Evolutionary conservation across 2,113 vertebrate genomes (phyloP), one percentile per base, ranked within the genome.

Genomic region (Passer domesticus): DNA sequence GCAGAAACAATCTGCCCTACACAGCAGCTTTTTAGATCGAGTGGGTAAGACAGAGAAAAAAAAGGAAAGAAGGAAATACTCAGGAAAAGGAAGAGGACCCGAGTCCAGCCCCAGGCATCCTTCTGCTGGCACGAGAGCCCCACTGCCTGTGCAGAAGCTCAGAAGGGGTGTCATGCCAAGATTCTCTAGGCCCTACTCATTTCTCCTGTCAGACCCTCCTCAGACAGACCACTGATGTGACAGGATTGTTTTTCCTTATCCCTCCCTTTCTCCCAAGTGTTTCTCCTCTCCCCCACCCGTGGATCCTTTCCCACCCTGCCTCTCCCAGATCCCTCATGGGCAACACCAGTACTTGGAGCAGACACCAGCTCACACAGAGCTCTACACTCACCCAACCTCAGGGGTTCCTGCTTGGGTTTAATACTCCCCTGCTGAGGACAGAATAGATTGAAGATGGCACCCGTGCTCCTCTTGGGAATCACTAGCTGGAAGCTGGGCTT

Each of bases 361-460:
- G 90, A 83, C 92, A 78, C 4, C 88, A 82, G 88, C 92, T 96
- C 83, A 22, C n/a, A 24, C 70, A 8, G 90, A 92, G 91, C 94
- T 97, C 96, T 94, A 72, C 95, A 97, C 90, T 96, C 93, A 95
- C 95, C 96, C 95, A 97, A 92, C 94, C 93, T 83, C 93, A 80
- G 79, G 91, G 93, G 68, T 80, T 96, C 93, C 86, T 33, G 90
- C 92, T 92, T 41, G 92, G 80, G 76, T 89, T 95, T 95, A 97
- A 96, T 88, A 95, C 82, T 92, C 82, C 96, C 93, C 96, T 95
- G 96, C 94, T 86, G 95, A 95, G 95, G 93, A 95, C 84, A 94
- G 87, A 96, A 95, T 33, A 95, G 89, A 92, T 93, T 77, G 94
- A 92, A 94, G 92, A 43, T 81, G 83, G 94, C 83, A 92, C 92